Evolutionary conservation across 2,888 invertebrate genomes (phyloP).

Genomic region (Drosophila stalkeri): DNA sequence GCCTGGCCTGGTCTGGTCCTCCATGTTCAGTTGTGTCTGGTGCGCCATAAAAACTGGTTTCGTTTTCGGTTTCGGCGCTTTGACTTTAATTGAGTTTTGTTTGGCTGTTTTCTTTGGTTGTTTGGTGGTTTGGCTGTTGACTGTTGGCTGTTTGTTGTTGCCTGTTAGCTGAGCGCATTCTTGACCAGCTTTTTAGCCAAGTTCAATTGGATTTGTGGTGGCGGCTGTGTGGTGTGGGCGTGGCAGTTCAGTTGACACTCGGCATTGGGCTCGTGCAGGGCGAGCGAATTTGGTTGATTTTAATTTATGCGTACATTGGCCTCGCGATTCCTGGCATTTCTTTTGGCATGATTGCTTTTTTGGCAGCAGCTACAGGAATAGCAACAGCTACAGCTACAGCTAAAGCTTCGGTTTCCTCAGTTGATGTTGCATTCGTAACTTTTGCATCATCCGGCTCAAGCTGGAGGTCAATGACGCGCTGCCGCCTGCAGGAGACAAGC

Average conservation of each 20-base stretch:
- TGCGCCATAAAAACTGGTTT: conserved; percentile 52
- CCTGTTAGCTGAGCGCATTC: conserved; percentile 49
- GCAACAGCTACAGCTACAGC: neutral
- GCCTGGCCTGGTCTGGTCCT: conserved; percentile 5
- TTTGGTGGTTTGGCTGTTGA: conserved; percentile 9
- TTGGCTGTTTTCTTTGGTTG: conserved; percentile 30
- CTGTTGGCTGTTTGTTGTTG: conserved; percentile 7
- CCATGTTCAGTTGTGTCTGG: conserved; percentile 31
- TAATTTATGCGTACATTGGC: conserved; percentile 72
- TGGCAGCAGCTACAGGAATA: conserved; percentile 5
- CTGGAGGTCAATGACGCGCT: conserved; percentile 67
- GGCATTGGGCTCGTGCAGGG: conserved; percentile 20
- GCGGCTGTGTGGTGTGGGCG: conserved; percentile 19
- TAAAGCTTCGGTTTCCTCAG: conserved; percentile 2
- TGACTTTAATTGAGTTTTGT: conserved; percentile 60
- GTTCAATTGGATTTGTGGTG: conserved; percentile 50
- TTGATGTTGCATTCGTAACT: conserved; percentile 18
- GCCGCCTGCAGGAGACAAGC: conserved; percentile 45
- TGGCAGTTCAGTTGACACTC: conserved; percentile 44
- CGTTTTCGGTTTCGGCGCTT: conserved; percentile 56
- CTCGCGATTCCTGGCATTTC: conserved; percentile 46
- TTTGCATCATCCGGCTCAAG: conserved; percentile 20
- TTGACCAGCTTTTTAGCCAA: conserved; percentile 51
- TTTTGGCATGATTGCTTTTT: conserved; percentile 57
- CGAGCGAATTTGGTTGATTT: conserved; percentile 32